Evolutionary conservation across 2,888 invertebrate species (phyloP), one percentile per base, ranked within the genome.

Genomic region (Tholera decimalis): DNA sequence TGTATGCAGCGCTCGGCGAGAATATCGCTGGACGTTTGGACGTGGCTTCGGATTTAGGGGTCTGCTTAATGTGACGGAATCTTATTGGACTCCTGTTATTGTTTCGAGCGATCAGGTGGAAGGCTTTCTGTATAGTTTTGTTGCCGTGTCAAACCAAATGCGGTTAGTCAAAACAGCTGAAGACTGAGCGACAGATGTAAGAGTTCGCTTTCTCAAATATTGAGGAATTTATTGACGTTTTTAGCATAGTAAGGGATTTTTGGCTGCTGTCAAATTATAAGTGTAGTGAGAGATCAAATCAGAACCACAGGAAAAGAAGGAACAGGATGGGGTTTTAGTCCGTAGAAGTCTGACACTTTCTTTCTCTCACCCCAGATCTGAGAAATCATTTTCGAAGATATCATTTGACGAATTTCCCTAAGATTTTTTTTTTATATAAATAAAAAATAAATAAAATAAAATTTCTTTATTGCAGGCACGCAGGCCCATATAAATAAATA

Each of bases 51-150:
- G 75, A 74, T 74, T 73, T 73, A 65, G 73, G 75, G 46, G 54
- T 79, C 68, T 79, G 74, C 54, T 79, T 74, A 79, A 74, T 79
- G 79, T 79, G 59, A 74, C 74, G 79, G 74, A 74, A 74, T 79
- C 75, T 74, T 74, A 79, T 78, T 73, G 74, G 74, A 73, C 51
- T 73, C 28, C 24, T 73, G 66, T 58, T 72, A 69, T 72, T 76
- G 70, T 56, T 43, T 49, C 4, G 26, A 18, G 30, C 30, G 61
- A 56, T 76, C 71, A 70, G 43, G 70, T 66, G 61, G 41, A 66
- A 66, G 15, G 61, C 20, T 59, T 71, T 70, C 39, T 59, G 46
- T 26, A 4, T 22, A 39, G 55, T 47, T 70, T 70, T 58, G 4
- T 35, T 22, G 59, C 39, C 47, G 47, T 59, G 5, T 37, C 37